Percentiles rank a stretch among this genome's conserved stretches.
phyloP scores from a whole-genome alignment of 1,140 invertebrate genomes.

The Rhagoletis zephyria region DNA sequence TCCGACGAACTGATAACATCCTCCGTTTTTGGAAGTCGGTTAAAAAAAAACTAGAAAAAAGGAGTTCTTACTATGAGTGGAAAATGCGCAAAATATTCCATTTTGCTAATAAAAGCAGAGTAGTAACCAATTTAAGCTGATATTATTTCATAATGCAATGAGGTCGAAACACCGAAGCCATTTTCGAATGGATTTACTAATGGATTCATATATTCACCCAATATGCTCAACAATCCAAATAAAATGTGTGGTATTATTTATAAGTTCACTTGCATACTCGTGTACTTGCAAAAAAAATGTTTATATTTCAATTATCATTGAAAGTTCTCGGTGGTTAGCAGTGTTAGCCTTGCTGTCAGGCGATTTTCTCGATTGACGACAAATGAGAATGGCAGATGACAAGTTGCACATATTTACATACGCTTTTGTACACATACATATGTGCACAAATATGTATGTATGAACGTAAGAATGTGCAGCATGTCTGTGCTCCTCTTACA shows the following conservation, averaged over 20 bases:
- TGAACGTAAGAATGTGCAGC: neutral
- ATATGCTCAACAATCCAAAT: too few species aligned
- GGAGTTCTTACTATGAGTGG: too few species aligned
- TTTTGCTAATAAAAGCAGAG: too few species aligned
- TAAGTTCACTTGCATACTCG: neutral
- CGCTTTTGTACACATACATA: neutral
- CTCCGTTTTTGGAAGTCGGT: too few species aligned
- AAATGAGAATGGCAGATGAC: conserved; percentile 18
- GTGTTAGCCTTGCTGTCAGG: neutral
- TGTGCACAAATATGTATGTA: neutral
- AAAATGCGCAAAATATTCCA: too few species aligned
- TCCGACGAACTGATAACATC: too few species aligned
- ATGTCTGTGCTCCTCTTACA: neutral
- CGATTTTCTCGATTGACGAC: neutral
- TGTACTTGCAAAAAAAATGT: neutral
- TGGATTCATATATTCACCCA: too few species aligned
- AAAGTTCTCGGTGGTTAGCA: neutral
- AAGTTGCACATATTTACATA: neutral
- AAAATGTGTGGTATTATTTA: neutral
- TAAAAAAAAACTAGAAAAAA: too few species aligned
- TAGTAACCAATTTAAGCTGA: too few species aligned
- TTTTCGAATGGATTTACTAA: too few species aligned
- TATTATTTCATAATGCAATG: too few species aligned
- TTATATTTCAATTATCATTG: conserved; percentile 7
- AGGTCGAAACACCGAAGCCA: too few species aligned